Percentiles rank a stretch among this genome's conserved stretches.
phyloP scores from a whole-genome alignment of 2,888 invertebrate species.

The Eupsilia transversa region DNA sequence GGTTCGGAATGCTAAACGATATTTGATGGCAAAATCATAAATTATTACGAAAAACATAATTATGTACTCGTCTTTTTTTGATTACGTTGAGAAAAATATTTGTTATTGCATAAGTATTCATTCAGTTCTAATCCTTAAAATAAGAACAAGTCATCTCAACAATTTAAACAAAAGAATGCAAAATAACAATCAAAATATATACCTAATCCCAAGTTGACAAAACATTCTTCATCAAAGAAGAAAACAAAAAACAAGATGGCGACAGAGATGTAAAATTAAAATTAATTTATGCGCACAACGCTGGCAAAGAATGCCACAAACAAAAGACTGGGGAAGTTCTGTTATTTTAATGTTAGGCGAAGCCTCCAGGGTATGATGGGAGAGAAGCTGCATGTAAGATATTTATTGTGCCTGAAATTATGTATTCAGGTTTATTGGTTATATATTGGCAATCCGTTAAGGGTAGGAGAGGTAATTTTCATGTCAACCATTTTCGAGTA shows the following conservation, averaged over 20 bases:
- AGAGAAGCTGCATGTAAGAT: conserved; percentile 9
- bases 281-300: conserved; percentile 81
- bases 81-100: background rate
- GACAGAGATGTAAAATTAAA: conserved; percentile 73
- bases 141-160: conserved; percentile 17
- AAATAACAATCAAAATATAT: conserved; percentile 61
- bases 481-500: too few relatives aligned
- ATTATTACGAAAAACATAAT: too few relatives aligned
- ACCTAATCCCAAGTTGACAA: conserved; percentile 71
- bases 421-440: too few relatives aligned
- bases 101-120: too few relatives aligned
- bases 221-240: conserved; percentile 70
- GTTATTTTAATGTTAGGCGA: conserved; percentile 70
- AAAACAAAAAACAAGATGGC: conserved; percentile 64
- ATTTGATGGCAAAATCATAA: too few relatives aligned
- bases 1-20: too few relatives aligned
- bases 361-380: conserved; percentile 3
- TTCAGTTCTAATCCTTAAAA: background rate
- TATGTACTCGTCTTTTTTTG: too few relatives aligned
- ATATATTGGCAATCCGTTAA: too few relatives aligned
- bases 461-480: too few relatives aligned
- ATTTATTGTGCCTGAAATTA: too few relatives aligned
- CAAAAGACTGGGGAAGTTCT: conserved; percentile 79
- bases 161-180: conserved; percentile 52
- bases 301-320: conserved; percentile 79